Percentiles rank a stretch among this genome's conserved stretches.
These are phyloP conservation scores for Crocidura indochinensis DNA, from an alignment of 2,797 vertebrate genomes.

Conservation along the genomic window DNA sequence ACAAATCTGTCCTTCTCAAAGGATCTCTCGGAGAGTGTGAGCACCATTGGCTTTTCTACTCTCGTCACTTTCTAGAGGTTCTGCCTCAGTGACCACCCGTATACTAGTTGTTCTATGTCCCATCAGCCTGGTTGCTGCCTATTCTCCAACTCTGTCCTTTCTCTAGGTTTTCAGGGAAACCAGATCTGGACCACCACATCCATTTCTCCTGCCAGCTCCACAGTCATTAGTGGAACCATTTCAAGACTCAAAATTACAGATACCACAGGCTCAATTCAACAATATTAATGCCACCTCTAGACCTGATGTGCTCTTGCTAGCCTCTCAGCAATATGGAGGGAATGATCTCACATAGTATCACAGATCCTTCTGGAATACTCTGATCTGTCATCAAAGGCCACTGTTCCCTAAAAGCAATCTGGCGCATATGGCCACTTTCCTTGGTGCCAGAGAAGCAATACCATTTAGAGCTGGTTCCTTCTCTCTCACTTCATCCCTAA, in stretches of 20 bases:
- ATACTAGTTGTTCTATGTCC: too few species aligned
- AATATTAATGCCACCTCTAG: neutral
- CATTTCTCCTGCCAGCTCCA: neutral
- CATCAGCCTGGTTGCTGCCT: neutral
- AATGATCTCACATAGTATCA: neutral
- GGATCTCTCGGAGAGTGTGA: neutral
- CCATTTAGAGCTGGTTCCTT: neutral
- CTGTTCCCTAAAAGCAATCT: neutral
- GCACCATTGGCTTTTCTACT: neutral
- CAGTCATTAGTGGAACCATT: neutral
- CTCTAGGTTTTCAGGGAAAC: constrained; percentile 12
- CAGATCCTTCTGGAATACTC: neutral
- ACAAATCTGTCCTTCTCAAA: neutral
- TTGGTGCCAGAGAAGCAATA: neutral
- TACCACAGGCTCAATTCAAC: neutral
- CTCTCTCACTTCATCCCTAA: neutral
- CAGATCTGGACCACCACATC: neutral
- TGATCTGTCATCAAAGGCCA: neutral
- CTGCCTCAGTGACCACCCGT: neutral
- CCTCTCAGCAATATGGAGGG: neutral
- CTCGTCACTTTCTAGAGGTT: neutral
- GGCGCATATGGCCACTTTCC: neutral
- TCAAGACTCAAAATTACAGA: neutral
- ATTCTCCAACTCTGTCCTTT: neutral
- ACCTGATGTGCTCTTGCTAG: neutral